phyloP scores from a whole-genome alignment of 1,140 invertebrate genomes.

The Drosophila punjabiensis region DNA sequence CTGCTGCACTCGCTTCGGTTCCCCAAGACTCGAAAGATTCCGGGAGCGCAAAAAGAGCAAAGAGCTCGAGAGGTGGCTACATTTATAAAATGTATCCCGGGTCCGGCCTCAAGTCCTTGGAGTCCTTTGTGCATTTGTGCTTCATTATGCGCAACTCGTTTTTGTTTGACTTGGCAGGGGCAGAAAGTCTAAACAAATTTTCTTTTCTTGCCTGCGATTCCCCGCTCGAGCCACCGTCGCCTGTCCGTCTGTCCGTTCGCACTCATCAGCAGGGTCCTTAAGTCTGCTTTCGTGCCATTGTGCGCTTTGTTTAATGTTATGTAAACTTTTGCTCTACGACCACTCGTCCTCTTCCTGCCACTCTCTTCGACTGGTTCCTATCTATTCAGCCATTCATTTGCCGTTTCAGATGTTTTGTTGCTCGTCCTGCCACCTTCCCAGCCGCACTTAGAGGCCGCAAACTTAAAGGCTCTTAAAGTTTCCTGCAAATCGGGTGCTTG shows the following conservation, averaged over 20 bases:
- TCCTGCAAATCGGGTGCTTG: conserved; percentile 50
- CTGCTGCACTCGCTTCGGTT: background rate
- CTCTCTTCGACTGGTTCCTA: conserved; percentile 67
- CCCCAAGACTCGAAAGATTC: conserved; percentile 4
- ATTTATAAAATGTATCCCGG: conserved; percentile 59
- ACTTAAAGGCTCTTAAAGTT: conserved; percentile 57
- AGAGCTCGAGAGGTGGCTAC: conserved; percentile 43
- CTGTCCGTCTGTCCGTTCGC: conserved; percentile 50
- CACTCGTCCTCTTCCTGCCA: conserved; percentile 33
- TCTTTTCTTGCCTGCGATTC: conserved; percentile 65
- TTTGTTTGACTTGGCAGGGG: conserved; percentile 74
- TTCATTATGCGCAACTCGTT: conserved; percentile 81
- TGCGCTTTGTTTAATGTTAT: conserved; percentile 83
- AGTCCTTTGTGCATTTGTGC: conserved; percentile 73
- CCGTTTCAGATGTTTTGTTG: conserved; percentile 33
- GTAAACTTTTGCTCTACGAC: conserved; percentile 75
- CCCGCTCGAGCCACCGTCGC: conserved; percentile 33
- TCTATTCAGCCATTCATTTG: conserved; percentile 80
- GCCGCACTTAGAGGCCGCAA: background rate
- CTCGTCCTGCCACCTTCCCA: conserved; percentile 37
- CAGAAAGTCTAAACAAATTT: conserved; percentile 79
- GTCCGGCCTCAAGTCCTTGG: conserved; percentile 22
- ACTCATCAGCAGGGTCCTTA: conserved; percentile 69
- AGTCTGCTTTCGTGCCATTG: conserved; percentile 66
- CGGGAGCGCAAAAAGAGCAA: conserved; percentile 36